A percentile compares a stretch with the other conserved stretches of the same genome.
Evolutionary conservation across 2,888 invertebrate genomes (phyloP).

Genomic region (Dorcus hopei): DNA sequence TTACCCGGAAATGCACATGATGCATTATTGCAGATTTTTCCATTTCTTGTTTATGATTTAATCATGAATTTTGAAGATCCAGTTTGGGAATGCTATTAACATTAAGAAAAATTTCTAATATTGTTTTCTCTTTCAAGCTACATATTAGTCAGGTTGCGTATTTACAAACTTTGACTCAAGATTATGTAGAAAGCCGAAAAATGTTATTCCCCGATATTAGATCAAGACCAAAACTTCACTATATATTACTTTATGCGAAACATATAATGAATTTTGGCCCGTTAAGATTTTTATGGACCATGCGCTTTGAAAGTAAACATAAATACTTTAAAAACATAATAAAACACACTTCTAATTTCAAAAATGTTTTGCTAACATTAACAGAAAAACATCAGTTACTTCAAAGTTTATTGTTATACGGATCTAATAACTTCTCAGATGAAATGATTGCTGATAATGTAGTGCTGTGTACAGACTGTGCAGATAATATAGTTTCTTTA

Average conservation of each 20-base stretch:
- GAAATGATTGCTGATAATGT: too few relatives aligned
- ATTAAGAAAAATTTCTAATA: conserved; percentile 12
- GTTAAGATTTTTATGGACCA: conserved; percentile 17
- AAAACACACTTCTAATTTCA: conserved; percentile 4
- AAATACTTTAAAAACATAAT: conserved; percentile 18
- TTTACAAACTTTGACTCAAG: conserved; percentile 5
- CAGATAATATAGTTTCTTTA: too few relatives aligned
- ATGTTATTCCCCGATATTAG: conserved; percentile 10
- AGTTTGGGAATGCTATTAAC: conserved; percentile 9
- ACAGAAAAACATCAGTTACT: conserved; percentile 14
- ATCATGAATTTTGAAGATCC: not conserved
- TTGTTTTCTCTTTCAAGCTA: conserved; percentile 10
- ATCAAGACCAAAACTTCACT: conserved; percentile 20
- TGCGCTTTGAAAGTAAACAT: conserved; percentile 21
- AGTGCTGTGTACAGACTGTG: too few relatives aligned
- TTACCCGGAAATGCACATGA: conserved; percentile 3
- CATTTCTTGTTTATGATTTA: conserved; percentile 9
- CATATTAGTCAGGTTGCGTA: conserved; percentile 10
- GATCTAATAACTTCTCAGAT: too few relatives aligned
- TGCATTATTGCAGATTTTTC: conserved; percentile 8
- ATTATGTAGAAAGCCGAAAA: conserved; percentile 10
- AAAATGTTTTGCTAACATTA: conserved; percentile 11
- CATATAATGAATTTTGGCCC: conserved; percentile 18
- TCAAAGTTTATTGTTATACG: not conserved
- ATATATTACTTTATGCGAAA: conserved; percentile 16